phyloP scores from a whole-genome alignment of 2,888 invertebrate species.

The Iselma pallidipennis region DNA sequence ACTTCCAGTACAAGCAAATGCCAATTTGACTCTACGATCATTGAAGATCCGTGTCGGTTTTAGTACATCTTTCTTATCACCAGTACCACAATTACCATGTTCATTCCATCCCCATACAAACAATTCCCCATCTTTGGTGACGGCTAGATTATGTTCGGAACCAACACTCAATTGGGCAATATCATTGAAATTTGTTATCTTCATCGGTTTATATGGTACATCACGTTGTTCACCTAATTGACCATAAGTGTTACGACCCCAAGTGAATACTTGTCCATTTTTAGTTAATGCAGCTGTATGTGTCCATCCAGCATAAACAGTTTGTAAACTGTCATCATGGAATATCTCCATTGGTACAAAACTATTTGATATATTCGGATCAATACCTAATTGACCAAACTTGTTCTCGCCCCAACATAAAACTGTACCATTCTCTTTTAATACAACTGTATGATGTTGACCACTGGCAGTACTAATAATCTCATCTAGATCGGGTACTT shows the following conservation, averaged over 20 bases:
- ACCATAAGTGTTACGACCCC: conserved; percentile 83
- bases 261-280: conserved; percentile 67
- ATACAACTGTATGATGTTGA: conserved; percentile 75
- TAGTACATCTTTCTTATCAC: conserved; percentile 56
- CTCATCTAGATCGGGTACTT: conserved; percentile 61
- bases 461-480: conserved; percentile 74
- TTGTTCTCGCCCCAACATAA: conserved; percentile 85
- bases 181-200: conserved; percentile 58
- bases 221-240: conserved; percentile 66
- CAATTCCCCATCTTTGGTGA: conserved; percentile 66
- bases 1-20: conserved; percentile 60
- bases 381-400: conserved; percentile 74
- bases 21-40: conserved; percentile 46
- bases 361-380: conserved; percentile 59
- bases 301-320: conserved; percentile 76
- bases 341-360: conserved; percentile 62
- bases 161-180: conserved; percentile 68
- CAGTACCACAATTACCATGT: conserved; percentile 82
- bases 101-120: conserved; percentile 92
- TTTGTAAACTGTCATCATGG: conserved; percentile 61
- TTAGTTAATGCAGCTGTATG: conserved; percentile 70
- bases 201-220: conserved; percentile 56
- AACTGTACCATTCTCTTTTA: conserved; percentile 62
- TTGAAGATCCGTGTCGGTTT: conserved; percentile 54
- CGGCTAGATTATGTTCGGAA: conserved; percentile 78